Evolutionary conservation across 2,888 invertebrate genomes (phyloP), one percentile per base, ranked within the genome.

Genomic region (Meghimatium bilineatum): DNA sequence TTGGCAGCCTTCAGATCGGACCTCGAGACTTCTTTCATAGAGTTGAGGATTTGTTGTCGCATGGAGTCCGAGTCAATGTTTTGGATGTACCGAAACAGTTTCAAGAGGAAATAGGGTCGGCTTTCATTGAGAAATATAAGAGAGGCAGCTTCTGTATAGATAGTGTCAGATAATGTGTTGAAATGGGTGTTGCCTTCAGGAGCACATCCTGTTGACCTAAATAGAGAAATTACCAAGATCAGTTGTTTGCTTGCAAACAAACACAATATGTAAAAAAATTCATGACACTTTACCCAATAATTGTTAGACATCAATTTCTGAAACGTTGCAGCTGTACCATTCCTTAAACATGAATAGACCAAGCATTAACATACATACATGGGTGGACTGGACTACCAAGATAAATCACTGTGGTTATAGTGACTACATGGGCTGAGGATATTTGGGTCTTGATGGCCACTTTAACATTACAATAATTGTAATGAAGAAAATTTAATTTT

Each of bases 141-240:
- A 3, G 96, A 95, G 36, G 96, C 96, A 34, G 97, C 96, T 93
- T 97, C 96, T 26, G 96, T 95, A 91, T 97, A 97, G 5, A 97
- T 96, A 90, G 96, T 96, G 92, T 97, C 96, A 87, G 96, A 88
- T 82, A 93, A 86, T 12, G 91, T 90, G 80, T 93, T 93, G 88
- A 92, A 93, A 82, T 92, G 85, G 10, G 91, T 75, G 76, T 56
- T 90, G 77, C 90, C 74, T 66, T 91, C 92, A 79, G 86, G 88
- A 17, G 85, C 87, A 83, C 88, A 87, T 38, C 88, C 88, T 66
- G 87, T 85, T 76, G 77, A 36, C 80, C 85, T 71, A 67, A 0
- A 44, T 32, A 75, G 49, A 29, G 38, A 78, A 72, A 49, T 49
- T 52, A 14, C 49, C 17, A 34, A 32, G 8, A 34, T 67, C 26